Evolutionary conservation across 2,888 invertebrate species (phyloP), one percentile per base, ranked within the genome.

Genomic region (Autographa gamma): DNA sequence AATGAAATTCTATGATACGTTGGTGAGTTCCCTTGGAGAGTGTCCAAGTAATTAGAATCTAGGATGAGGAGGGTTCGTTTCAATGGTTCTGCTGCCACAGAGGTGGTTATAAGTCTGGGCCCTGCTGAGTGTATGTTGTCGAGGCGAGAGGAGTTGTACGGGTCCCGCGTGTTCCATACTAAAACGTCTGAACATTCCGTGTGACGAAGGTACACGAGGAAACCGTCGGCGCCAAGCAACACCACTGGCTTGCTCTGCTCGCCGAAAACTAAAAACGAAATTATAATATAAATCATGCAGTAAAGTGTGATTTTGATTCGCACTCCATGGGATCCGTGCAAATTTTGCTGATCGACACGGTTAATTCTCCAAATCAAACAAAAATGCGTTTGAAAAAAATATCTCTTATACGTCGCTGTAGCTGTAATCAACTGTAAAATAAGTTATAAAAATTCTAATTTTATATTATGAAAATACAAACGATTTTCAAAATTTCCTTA

Each of bases 21-120:
- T 8, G 90, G 85, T 16, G 80, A 66, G 59, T 95, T 96, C 34
- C 93, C 93, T 60, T 95, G 92, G 66, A 97, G 92, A 71, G 95
- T 97, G 83, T 97, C 97, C 0, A 94, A 96, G 87, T 97, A 97
- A 83, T 97, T 97, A 13, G 97, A 96, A 83, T 97, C 96, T 3
- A 97, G 89, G 18, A 96, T 93, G 41, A 97, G 89, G 83, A 97
- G 94, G 32, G 93, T 86, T 67, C 93, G 93, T 74, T 96, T 93
- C 69, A 93, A 91, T 71, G 93, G 93, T 75, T 96, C 96, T 0
- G 96, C 92, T 16, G 96, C 88, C 0, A 96, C 96, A 7, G 97
- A 96, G 0, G 96, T 97, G 4, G 97, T 94, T 38, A 96, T 87
- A 43, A 96, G 89, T 70, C 95, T 93, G 0, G 93, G 92, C 1